phyloP scores from a whole-genome alignment of 2,113 vertebrate genomes.

The Chiloscyllium plagiosum region DNA sequence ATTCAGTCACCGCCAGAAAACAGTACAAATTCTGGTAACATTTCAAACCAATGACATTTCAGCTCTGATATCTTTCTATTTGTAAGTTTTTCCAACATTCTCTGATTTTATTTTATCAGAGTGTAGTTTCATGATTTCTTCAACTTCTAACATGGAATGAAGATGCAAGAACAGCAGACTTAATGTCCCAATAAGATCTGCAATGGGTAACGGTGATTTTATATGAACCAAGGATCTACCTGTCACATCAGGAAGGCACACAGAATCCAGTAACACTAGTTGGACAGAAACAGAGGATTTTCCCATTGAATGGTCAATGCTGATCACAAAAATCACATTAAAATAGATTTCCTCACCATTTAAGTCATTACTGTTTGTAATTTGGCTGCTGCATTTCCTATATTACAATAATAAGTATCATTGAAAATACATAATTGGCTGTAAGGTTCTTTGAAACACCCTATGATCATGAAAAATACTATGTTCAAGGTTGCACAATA shows the following conservation, averaged over 20 bases:
- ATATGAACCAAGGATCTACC: neutral
- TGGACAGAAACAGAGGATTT: neutral
- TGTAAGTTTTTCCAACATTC: neutral
- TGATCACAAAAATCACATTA: neutral
- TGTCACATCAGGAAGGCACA: neutral
- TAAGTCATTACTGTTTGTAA: neutral
- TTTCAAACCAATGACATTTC: too few relatives aligned
- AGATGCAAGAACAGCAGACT: neutral
- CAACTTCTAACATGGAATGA: neutral
- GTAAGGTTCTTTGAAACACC: neutral
- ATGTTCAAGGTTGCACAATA: neutral
- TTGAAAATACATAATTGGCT: neutral
- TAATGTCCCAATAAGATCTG: neutral
- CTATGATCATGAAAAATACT: neutral
- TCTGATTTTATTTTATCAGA: neutral
- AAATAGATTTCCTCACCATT: neutral
- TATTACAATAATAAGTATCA: neutral
- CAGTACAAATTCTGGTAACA: neutral
- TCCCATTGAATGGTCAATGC: neutral
- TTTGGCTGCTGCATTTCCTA: neutral
- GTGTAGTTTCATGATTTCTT: neutral
- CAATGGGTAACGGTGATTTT: neutral
- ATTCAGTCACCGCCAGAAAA: neutral
- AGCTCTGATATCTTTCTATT: too few relatives aligned
- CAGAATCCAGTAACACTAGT: neutral